Base-by-base conservation (phyloP, 2,888 invertebrate genomes). In the Orthosia gracilis region DNA sequence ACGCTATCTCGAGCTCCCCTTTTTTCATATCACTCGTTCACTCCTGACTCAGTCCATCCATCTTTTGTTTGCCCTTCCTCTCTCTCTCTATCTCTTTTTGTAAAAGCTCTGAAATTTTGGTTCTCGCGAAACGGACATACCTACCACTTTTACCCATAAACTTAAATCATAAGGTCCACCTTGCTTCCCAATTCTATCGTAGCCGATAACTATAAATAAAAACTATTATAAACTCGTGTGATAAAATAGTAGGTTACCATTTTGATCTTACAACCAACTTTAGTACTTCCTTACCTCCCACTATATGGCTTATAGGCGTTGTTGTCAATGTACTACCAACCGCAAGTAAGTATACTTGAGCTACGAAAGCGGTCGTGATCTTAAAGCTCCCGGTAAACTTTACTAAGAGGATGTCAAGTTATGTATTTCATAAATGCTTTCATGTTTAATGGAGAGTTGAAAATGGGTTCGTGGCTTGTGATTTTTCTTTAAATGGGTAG, bases 351-450 rank as follows among this genome's bases (percentile, higher is more conserved):
- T 9, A 40, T 13, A 59, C 13, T 59, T 40, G 40, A 59, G 13
- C 40, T 11, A 23, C 47, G 45, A 55, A 66, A 67, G n/a, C 21
- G 21, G 47, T 31, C 17, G 11, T 17, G 17, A 26, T 47, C 12
- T 49, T 23, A 23, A 49, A 49, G 69, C 23, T 17, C 23, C 17
- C 5, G 15, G 67, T 40, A 23, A 40, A 69, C 23, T 69, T 69
- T 3, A 23, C 21, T 49, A 15, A 71, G 31, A 57, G 17, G 31
- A n/a, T 58, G 17, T 50, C n/a, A 31, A 21, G 68, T 31, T 26
- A 23, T 69, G 21, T 68, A 12, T 71, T 69, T 71, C 57, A 71
- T 49, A 49, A 57, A 69, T 40, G 57, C 31, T 57, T 57, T 71
- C 23, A 71, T 49, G 69, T 69, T 23, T 9, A 0, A 23, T 13